Base-by-base conservation (phyloP, 2,888 invertebrate genomes). In the Leucophora obtusa region DNA sequence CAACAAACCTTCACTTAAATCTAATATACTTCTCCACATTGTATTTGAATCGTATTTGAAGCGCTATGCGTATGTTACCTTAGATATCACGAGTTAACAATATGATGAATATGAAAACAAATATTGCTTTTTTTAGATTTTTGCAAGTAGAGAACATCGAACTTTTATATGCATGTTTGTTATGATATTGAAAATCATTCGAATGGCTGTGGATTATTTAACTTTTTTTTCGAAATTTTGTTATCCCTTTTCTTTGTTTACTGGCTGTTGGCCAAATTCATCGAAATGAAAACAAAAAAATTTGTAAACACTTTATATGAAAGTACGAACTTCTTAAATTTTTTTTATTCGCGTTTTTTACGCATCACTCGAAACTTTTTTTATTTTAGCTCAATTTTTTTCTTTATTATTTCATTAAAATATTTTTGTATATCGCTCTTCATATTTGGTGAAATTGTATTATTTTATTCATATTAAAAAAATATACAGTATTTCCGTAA, bases 161-260 rank as follows among this genome's bases (percentile, higher is more conserved):
- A 35, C 14, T 60, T 60, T 60, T 59, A 51, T 59, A 51, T 74
- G 51, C 51, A 59, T 71, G 60, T 71, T 77, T 77, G 76, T 70
- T 73, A 73, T 77, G 81, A 73, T 77, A 77, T 81, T 81, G 77
- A 73, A 77, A 77, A 70, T 73, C 69, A 80, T 80, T 65, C 21
- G 33, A 11, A 11, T 38, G 38, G 10, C 11, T 38, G 38, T 38
- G 28, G 28, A 38, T 38, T 38, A 38, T 28, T 28, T 28, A 28
- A 28, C 28, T 28, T 28, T 38, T 38, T 35, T 38, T 38, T 11
- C 38, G 54, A 59, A 54, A 78, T 66, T 71, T 60, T 72, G 59
- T 76, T 76, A 77, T 76, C 73, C 81, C n/a, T 77, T 76, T 72
- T 70, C 28, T 28, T 28, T 28, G 28, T 28, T 70, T 73, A 21